phyloP scores from a whole-genome alignment of 1,140 invertebrate species.

The Euura lappo region DNA sequence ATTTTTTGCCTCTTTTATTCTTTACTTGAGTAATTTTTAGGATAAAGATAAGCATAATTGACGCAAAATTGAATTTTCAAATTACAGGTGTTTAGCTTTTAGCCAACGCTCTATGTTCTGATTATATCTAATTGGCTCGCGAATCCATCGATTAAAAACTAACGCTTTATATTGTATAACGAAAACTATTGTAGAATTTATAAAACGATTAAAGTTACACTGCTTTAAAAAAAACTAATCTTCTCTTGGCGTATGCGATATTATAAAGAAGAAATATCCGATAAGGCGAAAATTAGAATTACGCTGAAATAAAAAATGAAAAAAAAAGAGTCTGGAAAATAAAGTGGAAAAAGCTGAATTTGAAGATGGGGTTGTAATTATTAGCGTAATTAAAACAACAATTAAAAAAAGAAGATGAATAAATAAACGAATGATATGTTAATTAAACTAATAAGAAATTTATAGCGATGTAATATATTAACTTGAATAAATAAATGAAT shows the following conservation, averaged over 20 bases:
- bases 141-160: neutral
- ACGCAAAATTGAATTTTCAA: too few species aligned
- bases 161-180: neutral
- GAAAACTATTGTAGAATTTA: neutral
- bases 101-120: neutral
- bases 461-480: constrained; percentile 50
- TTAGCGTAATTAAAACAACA: constrained; percentile 30
- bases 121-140: neutral
- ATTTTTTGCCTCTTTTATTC: neutral
- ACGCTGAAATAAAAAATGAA: neutral
- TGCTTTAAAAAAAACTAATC: neutral
- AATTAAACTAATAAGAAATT: constrained; percentile 35
- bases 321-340: neutral
- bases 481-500: constrained; percentile 36
- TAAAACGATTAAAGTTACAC: neutral
- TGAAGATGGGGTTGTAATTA: constrained; percentile 21
- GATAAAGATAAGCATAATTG: too few species aligned
- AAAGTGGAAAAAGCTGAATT: neutral
- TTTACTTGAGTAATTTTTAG: too few species aligned
- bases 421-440: neutral
- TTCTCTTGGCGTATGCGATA: neutral
- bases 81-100: too few species aligned
- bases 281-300: neutral
- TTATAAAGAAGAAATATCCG: neutral
- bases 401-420: too few species aligned